phyloP scores from a whole-genome alignment of 92 coral and sea anemone species.

The Porites rus region DNA sequence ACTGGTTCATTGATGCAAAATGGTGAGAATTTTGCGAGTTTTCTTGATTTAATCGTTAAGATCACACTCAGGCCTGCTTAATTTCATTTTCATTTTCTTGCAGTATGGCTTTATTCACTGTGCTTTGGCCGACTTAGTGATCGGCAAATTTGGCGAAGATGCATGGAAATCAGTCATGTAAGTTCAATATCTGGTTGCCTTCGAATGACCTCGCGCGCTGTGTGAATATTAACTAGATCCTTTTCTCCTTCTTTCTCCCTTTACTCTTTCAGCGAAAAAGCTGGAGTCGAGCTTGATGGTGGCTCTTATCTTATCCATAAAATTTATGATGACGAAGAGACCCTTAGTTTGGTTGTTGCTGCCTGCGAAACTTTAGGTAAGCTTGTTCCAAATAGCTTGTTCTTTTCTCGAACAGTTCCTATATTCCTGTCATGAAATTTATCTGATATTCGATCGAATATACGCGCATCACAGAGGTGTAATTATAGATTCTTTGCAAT shows the following conservation, averaged over 20 bases:
- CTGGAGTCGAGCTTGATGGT: constrained; percentile 96
- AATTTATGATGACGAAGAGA: constrained; percentile 93
- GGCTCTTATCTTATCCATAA: constrained; percentile 98
- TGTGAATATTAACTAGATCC: not conserved
- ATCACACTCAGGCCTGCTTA: not conserved
- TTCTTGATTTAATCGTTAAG: too few species aligned
- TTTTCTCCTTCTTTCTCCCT: not conserved
- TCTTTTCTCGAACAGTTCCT: not conserved
- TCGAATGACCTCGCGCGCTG: not conserved
- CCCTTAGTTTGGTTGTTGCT: constrained; percentile 79
- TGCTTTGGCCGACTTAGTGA: constrained; percentile 92
- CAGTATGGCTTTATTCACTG: constrained; percentile 99
- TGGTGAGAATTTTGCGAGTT: constrained; percentile 28
- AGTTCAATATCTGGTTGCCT: constrained; percentile 24
- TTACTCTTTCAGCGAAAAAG: constrained; percentile 75
- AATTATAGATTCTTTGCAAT: not conserved
- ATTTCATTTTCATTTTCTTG: not conserved
- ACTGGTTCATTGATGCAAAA: not conserved
- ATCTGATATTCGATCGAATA: not conserved
- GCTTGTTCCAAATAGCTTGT: constrained; percentile 3
- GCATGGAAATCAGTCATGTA: constrained; percentile 92
- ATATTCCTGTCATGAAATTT: not conserved
- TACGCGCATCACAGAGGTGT: not conserved
- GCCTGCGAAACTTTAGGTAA: constrained; percentile 93
- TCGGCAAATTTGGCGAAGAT: constrained; percentile 95